Conservation (phyloP, 1,140 invertebrate species). For the Brachionus sp. region DNA sequence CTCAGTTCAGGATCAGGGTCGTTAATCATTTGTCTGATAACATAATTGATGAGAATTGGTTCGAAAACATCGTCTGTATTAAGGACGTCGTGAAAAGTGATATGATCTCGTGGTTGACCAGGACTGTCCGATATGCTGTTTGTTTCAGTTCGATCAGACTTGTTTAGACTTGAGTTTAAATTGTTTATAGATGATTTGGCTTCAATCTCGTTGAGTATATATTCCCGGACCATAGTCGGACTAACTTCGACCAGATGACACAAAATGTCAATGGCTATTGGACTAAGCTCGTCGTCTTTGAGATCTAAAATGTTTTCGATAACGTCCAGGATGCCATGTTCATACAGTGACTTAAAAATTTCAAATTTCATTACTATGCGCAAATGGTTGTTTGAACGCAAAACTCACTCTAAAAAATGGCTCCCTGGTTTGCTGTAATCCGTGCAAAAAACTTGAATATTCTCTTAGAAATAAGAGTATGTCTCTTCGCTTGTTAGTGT, state of each 20-base stretch:
- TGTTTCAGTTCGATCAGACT: not conserved
- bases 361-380: conserved; percentile 30
- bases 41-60: conserved; percentile 80
- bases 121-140: conserved; percentile 23
- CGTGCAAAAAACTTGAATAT: conserved; percentile 98
- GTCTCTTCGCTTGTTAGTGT: conserved; percentile 80
- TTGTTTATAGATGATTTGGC: conserved; percentile 22
- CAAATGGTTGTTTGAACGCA: no score
- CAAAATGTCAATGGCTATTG: conserved; percentile 83
- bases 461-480: conserved; percentile 96
- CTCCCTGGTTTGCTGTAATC: conserved; percentile 92
- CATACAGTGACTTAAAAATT: conserved; percentile 72
- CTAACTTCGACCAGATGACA: conserved; percentile 97
- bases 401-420: conserved; percentile 78
- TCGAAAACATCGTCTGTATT: conserved; percentile 42
- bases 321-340: conserved; percentile 84
- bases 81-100: not conserved
- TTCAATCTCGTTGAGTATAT: conserved; percentile 85
- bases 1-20: conserved; percentile 78
- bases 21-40: conserved; percentile 86
- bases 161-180: conserved; percentile 5
- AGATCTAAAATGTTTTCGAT: conserved; percentile 84
- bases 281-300: conserved; percentile 74
- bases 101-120: not conserved
- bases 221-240: conserved; percentile 92